Evolutionary conservation across 2,113 vertebrate species (phyloP).

Genomic region (Corynorhinus townsendii): DNA sequence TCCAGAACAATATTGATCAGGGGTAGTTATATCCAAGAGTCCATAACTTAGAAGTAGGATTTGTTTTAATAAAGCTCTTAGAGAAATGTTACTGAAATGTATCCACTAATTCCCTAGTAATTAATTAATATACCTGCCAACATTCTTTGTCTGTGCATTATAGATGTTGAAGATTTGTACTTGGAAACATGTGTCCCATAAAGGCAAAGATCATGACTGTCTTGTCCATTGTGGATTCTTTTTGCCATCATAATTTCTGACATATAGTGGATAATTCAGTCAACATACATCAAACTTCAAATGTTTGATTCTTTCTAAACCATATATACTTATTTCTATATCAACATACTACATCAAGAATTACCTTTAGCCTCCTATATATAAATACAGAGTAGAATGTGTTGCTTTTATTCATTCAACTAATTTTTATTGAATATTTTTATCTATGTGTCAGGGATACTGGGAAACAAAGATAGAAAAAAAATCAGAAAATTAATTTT

Average conservation of each 20-base stretch:
- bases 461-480: neutral
- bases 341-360: neutral
- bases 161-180: neutral
- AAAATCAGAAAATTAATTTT: neutral
- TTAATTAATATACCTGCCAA: neutral
- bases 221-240: neutral
- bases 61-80: neutral
- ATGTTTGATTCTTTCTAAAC: neutral
- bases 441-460: neutral
- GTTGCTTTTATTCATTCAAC: neutral
- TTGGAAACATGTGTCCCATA: neutral
- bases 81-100: neutral
- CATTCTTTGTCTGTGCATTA: neutral
- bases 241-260: neutral
- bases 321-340: neutral
- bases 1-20: neutral
- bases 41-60: neutral
- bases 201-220: neutral
- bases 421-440: neutral
- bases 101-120: neutral
- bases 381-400: neutral
- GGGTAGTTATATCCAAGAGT: neutral
- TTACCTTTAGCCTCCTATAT: neutral
- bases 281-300: neutral
- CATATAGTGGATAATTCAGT: neutral